Base-by-base conservation (phyloP, 2,888 invertebrate genomes). In the Chrysopilus asiliformis region DNA sequence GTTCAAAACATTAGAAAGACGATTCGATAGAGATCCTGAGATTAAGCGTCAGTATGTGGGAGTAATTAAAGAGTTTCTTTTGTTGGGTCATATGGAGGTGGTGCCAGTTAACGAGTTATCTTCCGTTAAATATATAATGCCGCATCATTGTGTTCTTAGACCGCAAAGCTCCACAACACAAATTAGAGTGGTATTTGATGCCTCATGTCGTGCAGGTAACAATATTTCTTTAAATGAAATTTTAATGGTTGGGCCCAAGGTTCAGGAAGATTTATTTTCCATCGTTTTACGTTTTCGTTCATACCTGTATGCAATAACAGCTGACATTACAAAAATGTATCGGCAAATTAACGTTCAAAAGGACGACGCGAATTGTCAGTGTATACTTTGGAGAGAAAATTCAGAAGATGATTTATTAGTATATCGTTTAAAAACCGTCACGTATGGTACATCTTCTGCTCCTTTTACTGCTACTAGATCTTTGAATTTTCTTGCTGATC, bases 341-440 rank as follows among this genome's bases (percentile, higher is more conserved):
- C 22, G 35, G 9, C 41, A 38, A 12, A 27, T 26, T 6, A 10
- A 26, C 14, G 32, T 43, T 2, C 2, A 17, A 38, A 6, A 4
- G 14, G 22, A 18, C 2, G 26, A 40, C 20, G 27, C 18, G 10
- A 15, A 35, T 16, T 29, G 32, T 3, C 39, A 34, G 25, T 9
- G 13, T 10, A 30, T 34, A 3, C 6, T 34, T 7, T 34, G 34
- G 31, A n/a, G 34, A 19, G 16, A 32, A n/a, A n/a, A n/a, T 4
- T 6, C 16, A 5, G 13, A n/a, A 5, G 19, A 29, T 47, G 49
- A 19, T 50, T 52, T 27, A 53, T 56, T 10, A 55, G 57, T 30
- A 47, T 64, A 39, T 64, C 63, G 48, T 56, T 55, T n/a, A 16
- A 20, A 13, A 15, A 37, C 37, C 9, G 26, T 37, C 7, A 26